These are phyloP conservation scores for Agrochola lychnidis DNA, from an alignment of 2,888 invertebrate species.

Conservation along the genomic window DNA sequence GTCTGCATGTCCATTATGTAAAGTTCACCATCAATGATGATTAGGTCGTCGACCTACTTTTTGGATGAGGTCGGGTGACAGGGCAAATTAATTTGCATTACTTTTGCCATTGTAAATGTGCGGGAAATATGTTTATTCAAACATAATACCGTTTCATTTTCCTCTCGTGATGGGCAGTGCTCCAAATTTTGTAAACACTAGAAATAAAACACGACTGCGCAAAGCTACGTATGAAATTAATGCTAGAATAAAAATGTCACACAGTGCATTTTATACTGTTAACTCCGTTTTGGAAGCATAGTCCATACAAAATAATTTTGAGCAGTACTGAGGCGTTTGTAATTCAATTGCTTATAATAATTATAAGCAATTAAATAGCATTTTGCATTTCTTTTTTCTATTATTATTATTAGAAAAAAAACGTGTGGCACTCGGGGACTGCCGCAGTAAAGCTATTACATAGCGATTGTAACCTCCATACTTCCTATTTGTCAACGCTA, in stretches of 20 bases:
- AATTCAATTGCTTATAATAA: not conserved
- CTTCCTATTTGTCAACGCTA: too few relatives aligned
- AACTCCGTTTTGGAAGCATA: slow-evolving; percentile 1
- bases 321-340: not conserved
- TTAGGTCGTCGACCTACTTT: slow-evolving; percentile 61
- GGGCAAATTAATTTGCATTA: slow-evolving; percentile 56
- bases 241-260: slow-evolving; percentile 41
- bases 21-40: slow-evolving; percentile 73
- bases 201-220: slow-evolving; percentile 44
- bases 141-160: slow-evolving; percentile 29
- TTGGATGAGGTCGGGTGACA: slow-evolving; percentile 47
- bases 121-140: slow-evolving; percentile 43
- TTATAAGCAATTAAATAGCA: too few relatives aligned
- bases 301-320: not conserved
- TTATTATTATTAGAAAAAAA: too few relatives aligned
- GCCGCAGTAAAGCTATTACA: too few relatives aligned
- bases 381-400: too few relatives aligned
- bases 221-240: slow-evolving; percentile 49
- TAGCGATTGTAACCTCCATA: too few relatives aligned
- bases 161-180: slow-evolving; percentile 50
- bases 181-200: slow-evolving; percentile 53
- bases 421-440: too few relatives aligned
- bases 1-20: slow-evolving; percentile 78
- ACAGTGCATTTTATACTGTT: slow-evolving; percentile 13
- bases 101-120: slow-evolving; percentile 29